Evolutionary conservation across 2,797 vertebrate genomes (phyloP), one percentile per base, ranked within the genome.

Genomic region (Gadopsis marmoratus): DNA sequence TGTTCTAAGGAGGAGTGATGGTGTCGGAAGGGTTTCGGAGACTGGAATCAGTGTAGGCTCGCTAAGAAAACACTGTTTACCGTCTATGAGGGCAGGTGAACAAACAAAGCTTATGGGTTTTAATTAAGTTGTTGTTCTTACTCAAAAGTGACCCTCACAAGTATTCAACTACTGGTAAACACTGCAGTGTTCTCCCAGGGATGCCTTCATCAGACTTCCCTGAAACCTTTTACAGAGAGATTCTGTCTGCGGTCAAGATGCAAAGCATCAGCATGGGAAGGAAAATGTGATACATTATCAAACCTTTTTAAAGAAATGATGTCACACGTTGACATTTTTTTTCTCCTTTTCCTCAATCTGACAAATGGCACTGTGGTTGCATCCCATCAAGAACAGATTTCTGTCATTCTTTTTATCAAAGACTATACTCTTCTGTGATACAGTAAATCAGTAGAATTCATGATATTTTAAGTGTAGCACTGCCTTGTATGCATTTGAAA

Each of bases 41-140:
- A 75, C 87, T 85, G 60, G 74, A 87, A 88, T 85, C 76, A 78
- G 80, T 68, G 67, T 82, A 33, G 68, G 33, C 75, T 69, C 1
- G 1, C 35, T 3, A 53, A 45, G 55, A 84, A 85, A 89, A 39
- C 72, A 70, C n/a, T 26, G 71, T 56, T 82, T 60, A 14, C 45
- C 31, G 17, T 73, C 62, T 33, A n/a, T 21, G 48, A 78, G 47
- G 64, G 33, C 67, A 76, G 29, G 51, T 7, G 58, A 79, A 81
- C 70, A 76, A 85, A 82, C 66, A 4, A 23, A 37, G 67, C 79
- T 55, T 31, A 64, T 79, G 71, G 78, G 65, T 84, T 90, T 86
- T 84, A 82, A 87, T 87, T 45, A 83, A 79, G 54, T 54, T 83
- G 59, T 82, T 83, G n/a, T 86, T 82, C 51, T 70, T n/a, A 48